These are phyloP conservation scores for Temnothorax ravouxi DNA, from an alignment of 2,888 invertebrate genomes.

Conservation along the genomic window DNA sequence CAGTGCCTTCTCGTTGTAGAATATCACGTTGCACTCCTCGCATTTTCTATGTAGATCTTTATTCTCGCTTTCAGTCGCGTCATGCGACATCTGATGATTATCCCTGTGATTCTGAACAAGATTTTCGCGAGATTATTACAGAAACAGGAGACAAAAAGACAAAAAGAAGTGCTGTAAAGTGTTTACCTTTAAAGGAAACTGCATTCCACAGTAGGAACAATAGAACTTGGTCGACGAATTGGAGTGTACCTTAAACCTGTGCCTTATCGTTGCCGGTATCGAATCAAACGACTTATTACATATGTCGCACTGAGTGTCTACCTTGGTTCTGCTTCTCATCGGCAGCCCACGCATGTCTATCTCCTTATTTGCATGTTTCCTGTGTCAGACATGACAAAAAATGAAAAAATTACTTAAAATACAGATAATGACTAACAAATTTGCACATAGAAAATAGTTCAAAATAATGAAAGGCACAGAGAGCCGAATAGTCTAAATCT, in stretches of 20 bases:
- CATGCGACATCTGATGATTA: conserved; percentile 88
- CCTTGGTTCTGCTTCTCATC: conserved; percentile 79
- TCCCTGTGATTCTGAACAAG: conserved; percentile 88
- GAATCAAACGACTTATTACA: conserved; percentile 88
- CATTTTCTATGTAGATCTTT: conserved; percentile 85
- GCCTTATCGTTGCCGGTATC: conserved; percentile 89
- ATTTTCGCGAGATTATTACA: conserved; percentile 38
- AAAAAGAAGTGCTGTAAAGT: background rate
- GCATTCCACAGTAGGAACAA: conserved; percentile 90
- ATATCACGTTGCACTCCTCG: conserved; percentile 88
- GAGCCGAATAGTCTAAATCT: no score
- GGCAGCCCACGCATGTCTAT: conserved; percentile 87
- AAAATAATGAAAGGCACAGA: no score
- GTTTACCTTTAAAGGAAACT: conserved; percentile 89
- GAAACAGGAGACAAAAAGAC: background rate
- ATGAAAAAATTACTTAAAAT: background rate
- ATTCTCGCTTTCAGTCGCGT: conserved; percentile 78
- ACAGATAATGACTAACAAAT: background rate
- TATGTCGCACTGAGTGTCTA: conserved; percentile 88
- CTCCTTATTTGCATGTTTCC: conserved; percentile 89
- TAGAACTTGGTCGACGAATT: conserved; percentile 89
- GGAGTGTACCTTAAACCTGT: conserved; percentile 90
- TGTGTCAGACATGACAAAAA: conserved; percentile 75
- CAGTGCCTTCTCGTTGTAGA: conserved; percentile 88
- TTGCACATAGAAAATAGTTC: background rate